These are phyloP conservation scores for Hafferia zeledoni DNA, from an alignment of 2,797 vertebrate species.

Conservation along the genomic window DNA sequence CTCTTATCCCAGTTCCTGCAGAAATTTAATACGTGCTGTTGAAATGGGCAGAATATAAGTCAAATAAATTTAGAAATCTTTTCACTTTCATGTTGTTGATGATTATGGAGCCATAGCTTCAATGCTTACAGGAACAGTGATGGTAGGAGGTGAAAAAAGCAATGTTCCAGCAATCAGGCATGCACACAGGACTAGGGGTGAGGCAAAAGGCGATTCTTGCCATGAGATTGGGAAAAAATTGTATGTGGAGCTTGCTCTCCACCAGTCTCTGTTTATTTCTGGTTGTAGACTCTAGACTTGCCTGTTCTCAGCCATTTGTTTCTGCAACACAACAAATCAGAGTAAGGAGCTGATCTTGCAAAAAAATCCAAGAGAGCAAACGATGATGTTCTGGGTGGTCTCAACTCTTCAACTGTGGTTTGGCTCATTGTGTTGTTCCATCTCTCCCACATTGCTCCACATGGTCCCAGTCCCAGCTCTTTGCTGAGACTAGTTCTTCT, in stretches of 20 bases:
- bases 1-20: neutral
- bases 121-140: neutral
- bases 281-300: neutral
- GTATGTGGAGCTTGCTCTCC: neutral
- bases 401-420: neutral
- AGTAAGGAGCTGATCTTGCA: neutral
- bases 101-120: neutral
- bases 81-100: neutral
- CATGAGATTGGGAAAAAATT: neutral
- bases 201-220: neutral
- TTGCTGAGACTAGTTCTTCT: neutral
- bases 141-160: neutral
- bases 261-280: neutral
- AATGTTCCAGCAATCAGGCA: neutral
- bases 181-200: neutral
- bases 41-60: neutral
- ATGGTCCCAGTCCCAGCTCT: neutral
- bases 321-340: neutral
- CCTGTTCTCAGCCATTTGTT: neutral
- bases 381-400: neutral
- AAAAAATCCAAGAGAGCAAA: neutral
- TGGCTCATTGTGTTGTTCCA: neutral
- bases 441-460: neutral
- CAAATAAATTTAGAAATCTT: neutral
- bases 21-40: neutral